Evolutionary conservation across 2,888 invertebrate species (phyloP), one percentile per base, ranked within the genome.

Genomic region (Camptogramma bilineatum): DNA sequence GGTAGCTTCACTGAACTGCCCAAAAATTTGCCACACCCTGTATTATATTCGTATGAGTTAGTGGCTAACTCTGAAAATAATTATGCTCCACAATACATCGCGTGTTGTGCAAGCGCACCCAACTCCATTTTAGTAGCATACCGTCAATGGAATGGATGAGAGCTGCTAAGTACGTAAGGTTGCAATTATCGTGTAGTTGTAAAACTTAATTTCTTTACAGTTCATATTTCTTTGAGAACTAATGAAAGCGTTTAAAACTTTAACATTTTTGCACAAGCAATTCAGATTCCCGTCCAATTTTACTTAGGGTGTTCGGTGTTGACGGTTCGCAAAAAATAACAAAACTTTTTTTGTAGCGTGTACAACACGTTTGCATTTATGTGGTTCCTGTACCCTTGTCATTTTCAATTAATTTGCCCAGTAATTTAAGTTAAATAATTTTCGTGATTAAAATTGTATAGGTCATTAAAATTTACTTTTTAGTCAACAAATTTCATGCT

Each of bases 291-390:
- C 59, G 59, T 57, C 46, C 62, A 52, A 56, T 69, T 62, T 68
- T 69, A 69, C 69, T 71, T 64, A 69, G 64, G 62, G 69, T 69
- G 57, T 64, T 61, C 53, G 60, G 58, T 64, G 71, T 69, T 64
- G 61, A 59, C 54, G 53, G 53, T 68, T 65, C 47, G 56, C 57
- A 64, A 62, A 64, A 51, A 58, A 62, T 59, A 71, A 66, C 66
- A 64, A 71, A 71, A 64, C 65, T 71, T 69, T 71, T 68, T 67
- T 68, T 61, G 66, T 63, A 47, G 66, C 48, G 61, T 64, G 50
- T 68, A 68, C 68, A 69, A 44, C 61, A 63, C 66, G 54, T 66
- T 71, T 69, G 63, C 66, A 66, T 71, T 69, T 65, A 64, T 64
- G 62, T 63, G 66, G 52, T 64, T 62, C 55, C 62, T 59, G 53